Base-by-base conservation (phyloP, 1,140 invertebrate genomes). In the Sitophilus oryzae region DNA sequence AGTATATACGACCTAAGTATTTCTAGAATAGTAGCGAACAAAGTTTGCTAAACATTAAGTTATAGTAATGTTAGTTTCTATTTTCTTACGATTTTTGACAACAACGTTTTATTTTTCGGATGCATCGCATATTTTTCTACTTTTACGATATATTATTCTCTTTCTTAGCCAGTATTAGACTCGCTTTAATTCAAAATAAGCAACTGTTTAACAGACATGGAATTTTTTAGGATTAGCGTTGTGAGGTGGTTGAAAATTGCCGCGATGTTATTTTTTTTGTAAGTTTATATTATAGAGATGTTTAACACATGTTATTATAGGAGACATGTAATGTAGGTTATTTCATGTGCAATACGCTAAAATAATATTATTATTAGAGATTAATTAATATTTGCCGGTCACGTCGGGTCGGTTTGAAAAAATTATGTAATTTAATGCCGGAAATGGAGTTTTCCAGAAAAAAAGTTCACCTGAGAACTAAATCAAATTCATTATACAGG, bases 191-290 rank as follows among this genome's bases (percentile, higher is more conserved):
- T 58, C 57, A 43, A n/a, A 43, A 43, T 56, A 34, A 44, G 44
- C 59, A 52, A 53, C 43, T 45, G 53, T 62, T 68, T 62, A 59
- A 58, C 56, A 58, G 66, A 45, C n/a, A 52, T 52, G 49, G 40
- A 59, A 60, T 60, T 48, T 60, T 48, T 58, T 47, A 52, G 51
- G 41, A 38, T 57, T 60, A 58, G 53, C 56, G 40, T 58, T 52
- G 43, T 46, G 48, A 50, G 56, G 36, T 46, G 37, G 45, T 56
- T 48, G 36, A 54, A 56, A 54, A 52, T 61, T 54, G 60, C 61
- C 59, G 64, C 66, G 62, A 63, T 66, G 63, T 68, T 68, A 64
- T 65, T 66, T 68, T 68, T 65, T 68, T 67, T 68, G 60, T 67
- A 64, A 66, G 60, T 68, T 67, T 67, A 67, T 66, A 65, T 68